These are phyloP conservation scores for Camponotus vicinus DNA, from an alignment of 1,140 invertebrate species.

Conservation along the genomic window DNA sequence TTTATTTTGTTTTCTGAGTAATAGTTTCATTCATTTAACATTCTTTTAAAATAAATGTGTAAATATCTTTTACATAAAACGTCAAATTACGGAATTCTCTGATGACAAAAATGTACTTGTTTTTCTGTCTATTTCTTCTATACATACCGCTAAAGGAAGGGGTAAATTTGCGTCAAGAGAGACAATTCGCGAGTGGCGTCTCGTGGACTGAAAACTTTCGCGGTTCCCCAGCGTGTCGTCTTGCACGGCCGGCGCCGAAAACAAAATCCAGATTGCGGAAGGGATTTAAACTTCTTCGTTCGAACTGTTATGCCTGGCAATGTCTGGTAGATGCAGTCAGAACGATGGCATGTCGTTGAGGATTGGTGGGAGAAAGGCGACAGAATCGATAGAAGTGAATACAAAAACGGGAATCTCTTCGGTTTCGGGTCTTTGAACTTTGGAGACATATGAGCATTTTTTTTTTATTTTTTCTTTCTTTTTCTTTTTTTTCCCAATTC, in stretches of 20 bases:
- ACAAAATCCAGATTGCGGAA: conserved; percentile 71
- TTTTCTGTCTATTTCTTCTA: conserved; percentile 46
- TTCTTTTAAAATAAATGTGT: conserved; percentile 5
- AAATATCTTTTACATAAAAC: background rate
- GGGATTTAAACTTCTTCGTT: conserved; percentile 65
- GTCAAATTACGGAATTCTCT: background rate
- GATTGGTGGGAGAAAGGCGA: background rate
- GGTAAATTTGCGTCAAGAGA: conserved; percentile 38
- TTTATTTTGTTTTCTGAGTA: background rate
- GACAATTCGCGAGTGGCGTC: conserved; percentile 70
- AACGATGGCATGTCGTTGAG: conserved; percentile 44
- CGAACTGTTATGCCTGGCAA: conserved; percentile 63
- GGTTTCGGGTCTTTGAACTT: conserved; percentile 41
- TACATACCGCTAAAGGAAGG: background rate
- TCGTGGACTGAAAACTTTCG: conserved; percentile 67
- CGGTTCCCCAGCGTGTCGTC: conserved; percentile 58
- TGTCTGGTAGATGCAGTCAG: conserved; percentile 64
- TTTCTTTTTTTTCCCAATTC: background rate
- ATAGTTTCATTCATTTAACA: background rate
- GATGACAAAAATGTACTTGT: conserved; percentile 68
- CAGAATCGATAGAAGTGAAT: conserved; percentile 26
- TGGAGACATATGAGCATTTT: conserved; percentile 24
- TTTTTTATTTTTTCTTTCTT: background rate
- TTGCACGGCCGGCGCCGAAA: conserved; percentile 62
- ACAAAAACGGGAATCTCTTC: conserved; percentile 43